Evolutionary conservation across 2,113 vertebrate species (phyloP).

Genomic region (Gopherus flavomarginatus): DNA sequence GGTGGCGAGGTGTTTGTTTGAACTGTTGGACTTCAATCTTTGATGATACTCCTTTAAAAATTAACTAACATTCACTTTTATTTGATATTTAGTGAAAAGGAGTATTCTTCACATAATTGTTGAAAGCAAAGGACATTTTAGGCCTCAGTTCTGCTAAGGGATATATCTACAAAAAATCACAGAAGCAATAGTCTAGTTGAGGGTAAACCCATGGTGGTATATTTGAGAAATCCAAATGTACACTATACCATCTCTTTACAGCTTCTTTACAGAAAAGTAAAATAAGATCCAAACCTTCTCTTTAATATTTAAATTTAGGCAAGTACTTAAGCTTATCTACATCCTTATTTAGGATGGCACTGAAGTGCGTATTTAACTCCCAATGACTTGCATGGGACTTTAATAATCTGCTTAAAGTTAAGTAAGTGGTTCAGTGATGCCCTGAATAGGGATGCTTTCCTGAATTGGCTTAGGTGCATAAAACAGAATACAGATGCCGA

Average conservation of each 20-base stretch:
- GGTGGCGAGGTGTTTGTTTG: not conserved
- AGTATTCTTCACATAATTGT: not conserved
- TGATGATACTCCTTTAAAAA: not conserved
- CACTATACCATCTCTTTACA: not conserved
- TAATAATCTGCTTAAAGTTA: constrained; percentile 18
- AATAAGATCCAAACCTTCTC: not conserved
- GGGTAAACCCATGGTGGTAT: not conserved
- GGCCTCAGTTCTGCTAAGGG: not conserved
- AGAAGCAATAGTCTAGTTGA: not conserved
- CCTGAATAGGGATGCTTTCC: not conserved
- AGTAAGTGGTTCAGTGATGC: not conserved
- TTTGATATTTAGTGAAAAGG: not conserved
- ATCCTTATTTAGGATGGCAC: constrained; percentile 24
- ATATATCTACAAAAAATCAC: not conserved
- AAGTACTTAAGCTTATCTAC: constrained; percentile 47
- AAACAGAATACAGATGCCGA: not conserved
- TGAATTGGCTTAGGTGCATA: not conserved
- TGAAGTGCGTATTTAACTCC: constrained; percentile 48
- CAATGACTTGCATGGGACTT: constrained; percentile 29
- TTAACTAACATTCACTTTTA: not conserved
- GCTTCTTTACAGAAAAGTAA: rapidly evolving
- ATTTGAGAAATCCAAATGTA: constrained; percentile 17
- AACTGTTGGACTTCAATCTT: not conserved
- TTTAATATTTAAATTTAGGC: constrained; percentile 48
- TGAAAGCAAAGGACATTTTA: not conserved